Conservation (phyloP, 2,113 vertebrate species). For the Hippocampus mohnikei region DNA sequence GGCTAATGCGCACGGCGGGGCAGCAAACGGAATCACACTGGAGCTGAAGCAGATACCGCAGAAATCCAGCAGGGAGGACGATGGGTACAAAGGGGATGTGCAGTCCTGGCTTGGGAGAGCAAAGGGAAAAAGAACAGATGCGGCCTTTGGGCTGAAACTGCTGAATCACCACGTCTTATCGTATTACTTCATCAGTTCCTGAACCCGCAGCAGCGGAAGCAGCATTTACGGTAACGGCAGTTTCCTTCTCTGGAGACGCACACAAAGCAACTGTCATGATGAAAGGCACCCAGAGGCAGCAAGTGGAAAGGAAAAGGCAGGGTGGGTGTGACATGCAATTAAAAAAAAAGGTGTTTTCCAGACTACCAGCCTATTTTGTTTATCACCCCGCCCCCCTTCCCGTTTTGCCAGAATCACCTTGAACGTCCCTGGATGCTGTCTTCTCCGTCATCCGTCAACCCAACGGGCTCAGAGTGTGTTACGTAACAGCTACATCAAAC, state of each 20-base stretch:
- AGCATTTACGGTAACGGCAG: slow-evolving; percentile 8
- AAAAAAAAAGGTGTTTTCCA: slow-evolving; percentile 27
- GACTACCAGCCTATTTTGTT: slow-evolving; percentile 3
- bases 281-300: slow-evolving; percentile 23
- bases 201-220: slow-evolving; percentile 25
- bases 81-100: not conserved
- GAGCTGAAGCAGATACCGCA: slow-evolving; percentile 11
- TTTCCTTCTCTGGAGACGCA: slow-evolving; percentile 36
- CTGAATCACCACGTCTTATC: slow-evolving; percentile 72
- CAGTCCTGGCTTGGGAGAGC: not conserved
- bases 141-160: slow-evolving; percentile 63
- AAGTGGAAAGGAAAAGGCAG: slow-evolving; percentile 4
- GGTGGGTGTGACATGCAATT: not conserved
- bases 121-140: slow-evolving; percentile 57
- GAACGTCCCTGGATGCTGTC: slow-evolving; percentile 27
- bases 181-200: slow-evolving; percentile 60
- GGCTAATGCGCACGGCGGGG: slow-evolving; percentile 31
- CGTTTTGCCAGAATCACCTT: slow-evolving; percentile 34
- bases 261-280: slow-evolving; percentile 23
- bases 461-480: slow-evolving; percentile 20
- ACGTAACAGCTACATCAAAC: slow-evolving; percentile 31
- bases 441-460: slow-evolving; percentile 15
- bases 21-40: slow-evolving; percentile 12
- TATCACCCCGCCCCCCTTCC: not conserved
- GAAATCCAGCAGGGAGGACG: slow-evolving; percentile 17